Conservation (phyloP, 2,113 vertebrate species). For the Puntigrus tetrazona region DNA sequence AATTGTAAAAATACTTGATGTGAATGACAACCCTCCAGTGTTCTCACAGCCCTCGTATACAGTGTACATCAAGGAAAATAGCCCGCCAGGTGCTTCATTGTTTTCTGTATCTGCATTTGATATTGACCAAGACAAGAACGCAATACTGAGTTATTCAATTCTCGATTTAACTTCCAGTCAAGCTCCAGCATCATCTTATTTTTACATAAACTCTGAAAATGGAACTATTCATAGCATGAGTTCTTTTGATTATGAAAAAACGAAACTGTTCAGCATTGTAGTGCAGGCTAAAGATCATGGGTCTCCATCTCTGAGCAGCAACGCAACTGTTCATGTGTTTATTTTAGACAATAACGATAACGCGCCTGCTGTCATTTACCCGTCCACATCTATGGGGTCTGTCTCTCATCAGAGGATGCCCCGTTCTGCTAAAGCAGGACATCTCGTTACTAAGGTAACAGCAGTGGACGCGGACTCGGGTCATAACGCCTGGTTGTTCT, state of each 20-base stretch:
- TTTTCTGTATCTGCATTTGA: conserved; percentile 74
- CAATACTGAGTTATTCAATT: conserved; percentile 78
- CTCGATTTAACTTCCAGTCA: conserved; percentile 73
- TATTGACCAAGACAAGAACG: conserved; percentile 74
- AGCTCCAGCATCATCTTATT: conserved; percentile 76
- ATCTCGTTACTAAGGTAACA: conserved; percentile 85
- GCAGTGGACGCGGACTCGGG: conserved; percentile 85
- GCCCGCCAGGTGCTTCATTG: conserved; percentile 60
- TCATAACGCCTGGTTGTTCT: conserved; percentile 87
- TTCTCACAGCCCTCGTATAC: conserved; percentile 72
- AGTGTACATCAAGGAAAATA: conserved; percentile 68
- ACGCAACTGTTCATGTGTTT: conserved; percentile 73
- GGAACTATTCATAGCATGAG: conserved; percentile 80
- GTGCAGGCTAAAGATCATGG: conserved; percentile 81
- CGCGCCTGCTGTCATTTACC: conserved; percentile 79
- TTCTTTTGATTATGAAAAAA: conserved; percentile 83
- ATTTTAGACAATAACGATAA: conserved; percentile 83
- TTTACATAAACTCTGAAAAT: conserved; percentile 81
- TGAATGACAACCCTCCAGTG: conserved; percentile 81
- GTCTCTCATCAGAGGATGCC: conserved; percentile 75
- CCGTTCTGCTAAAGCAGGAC: conserved; percentile 78
- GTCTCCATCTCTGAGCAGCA: conserved; percentile 77
- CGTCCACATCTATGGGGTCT: conserved; percentile 67
- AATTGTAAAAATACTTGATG: conserved; percentile 76
- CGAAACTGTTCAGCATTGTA: conserved; percentile 80